Evolutionary conservation across 2,888 invertebrate species (phyloP), one percentile per base, ranked within the genome.

Genomic region (Mystacides longicornis): DNA sequence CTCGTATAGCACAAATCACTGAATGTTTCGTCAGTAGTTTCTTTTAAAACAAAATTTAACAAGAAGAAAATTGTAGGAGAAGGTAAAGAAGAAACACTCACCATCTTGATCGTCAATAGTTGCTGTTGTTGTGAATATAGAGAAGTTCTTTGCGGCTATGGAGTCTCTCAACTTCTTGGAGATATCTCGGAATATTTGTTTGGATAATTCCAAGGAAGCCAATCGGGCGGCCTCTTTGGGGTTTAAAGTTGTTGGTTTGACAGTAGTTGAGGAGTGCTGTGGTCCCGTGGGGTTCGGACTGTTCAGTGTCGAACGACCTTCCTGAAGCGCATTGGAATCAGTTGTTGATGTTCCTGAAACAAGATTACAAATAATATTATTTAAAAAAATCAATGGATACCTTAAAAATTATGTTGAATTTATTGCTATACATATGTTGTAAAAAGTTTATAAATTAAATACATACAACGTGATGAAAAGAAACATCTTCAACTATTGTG

Each of bases 141-240:
- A 70, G 54, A 73, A 69, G 60, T 74, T 74, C 64, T 77, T 77
- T 58, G 71, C 69, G 62, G 71, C 72, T 68, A 77, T 75, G 65
- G 73, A 77, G 67, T 77, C 75, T 27, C 76, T 70, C 23, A 77
- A 71, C 62, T 77, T 75, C 67, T 76, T 74, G 57, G 75, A 75
- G 69, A 77, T 76, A 65, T 77, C 77, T 65, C 74, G 72, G 68
- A 77, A 77, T 69, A 77, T 77, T 64, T 77, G 76, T 62, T 74
- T 71, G 61, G 77, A 77, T 64, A 77, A 65, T 50, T 77, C 75
- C 58, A 77, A 71, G 62, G 72, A 74, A 2, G 61, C 61, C 47
- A 59, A 52, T 27, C 59, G 43, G 16, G 57, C 61, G 3, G 58
- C 57, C 54, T 61, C 61, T 21, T 57, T 55, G 2, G 61, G 59